These are phyloP conservation scores for Xanthia icteritia DNA, from an alignment of 2,888 invertebrate genomes.

Conservation along the genomic window DNA sequence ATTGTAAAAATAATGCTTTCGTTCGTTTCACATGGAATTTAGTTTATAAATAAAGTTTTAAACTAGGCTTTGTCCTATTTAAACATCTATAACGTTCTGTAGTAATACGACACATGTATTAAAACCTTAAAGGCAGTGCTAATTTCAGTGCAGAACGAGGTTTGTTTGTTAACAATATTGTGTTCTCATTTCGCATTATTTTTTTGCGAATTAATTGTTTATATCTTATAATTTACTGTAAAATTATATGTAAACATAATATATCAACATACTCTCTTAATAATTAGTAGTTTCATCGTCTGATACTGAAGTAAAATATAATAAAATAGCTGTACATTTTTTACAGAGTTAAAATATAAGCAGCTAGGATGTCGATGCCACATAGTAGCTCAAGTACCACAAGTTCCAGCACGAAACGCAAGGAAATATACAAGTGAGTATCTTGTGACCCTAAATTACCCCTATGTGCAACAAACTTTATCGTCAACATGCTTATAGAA, in stretches of 20 bases:
- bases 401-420: conserved; percentile 88
- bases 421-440: conserved; percentile 89
- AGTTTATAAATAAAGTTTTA: conserved; percentile 60
- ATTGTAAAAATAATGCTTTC: conserved; percentile 67
- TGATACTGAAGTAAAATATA: not conserved
- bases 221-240: not conserved
- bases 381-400: conserved; percentile 88
- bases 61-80: conserved; percentile 34
- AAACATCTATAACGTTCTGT: conserved; percentile 27
- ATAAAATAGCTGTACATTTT: conserved; percentile 6
- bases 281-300: not conserved
- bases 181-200: conserved; percentile 31
- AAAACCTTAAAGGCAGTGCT: conserved; percentile 18
- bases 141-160: conserved; percentile 37
- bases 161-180: conserved; percentile 45
- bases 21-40: conserved; percentile 54
- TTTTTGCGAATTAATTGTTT: conserved; percentile 43
- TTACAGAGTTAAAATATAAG: conserved; percentile 47
- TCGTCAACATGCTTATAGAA: not conserved
- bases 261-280: not conserved
- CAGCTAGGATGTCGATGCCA: conserved; percentile 86
- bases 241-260: not conserved
- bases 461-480: not conserved
- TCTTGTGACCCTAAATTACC: not conserved
- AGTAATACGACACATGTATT: conserved; percentile 21